Evolutionary conservation across 2,797 vertebrate genomes (phyloP), one percentile per base, ranked within the genome.

Genomic region (Rhabdophis nuchalis): DNA sequence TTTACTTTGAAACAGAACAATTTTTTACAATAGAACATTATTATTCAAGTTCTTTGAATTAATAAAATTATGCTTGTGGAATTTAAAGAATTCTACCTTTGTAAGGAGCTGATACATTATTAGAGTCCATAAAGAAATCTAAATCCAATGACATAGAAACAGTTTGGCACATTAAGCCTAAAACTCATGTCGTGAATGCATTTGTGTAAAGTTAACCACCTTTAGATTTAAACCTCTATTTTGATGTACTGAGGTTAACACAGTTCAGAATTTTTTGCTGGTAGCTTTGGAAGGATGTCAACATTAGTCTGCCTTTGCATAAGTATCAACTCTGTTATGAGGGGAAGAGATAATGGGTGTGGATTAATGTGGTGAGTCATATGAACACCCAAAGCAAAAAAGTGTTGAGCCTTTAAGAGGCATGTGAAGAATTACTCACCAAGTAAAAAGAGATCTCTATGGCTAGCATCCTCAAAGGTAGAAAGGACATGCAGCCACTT

Each of bases 401-500:
- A 93, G 29, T 53, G 89, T 32, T 95, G 90, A 89, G 53, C 93
- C 82, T 95, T 96, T 95, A 94, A 90, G 92, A 96, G 60, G 50
- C 52, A 93, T 94, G 93, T 93, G 94, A 96, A 95, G 94, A 95
- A 96, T 92, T 93, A 95, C 87, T 93, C 92, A 57, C 13, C 93
- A 85, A 82, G 93, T 77, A 72, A 82, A 91, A 88, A 90, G 27
- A 90, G 54, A 92, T 95, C 90, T 93, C 60, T 89, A 46, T 58
- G 61, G 64, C 85, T 54, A 87, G 16, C 23, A 92, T 92, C 60
- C 57, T 92, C 85, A 89, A 57, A 52, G 16, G 4, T 36, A 20
- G 14, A 90, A 92, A 85, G 58, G 72, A 56, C 7, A 4, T n/a
- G 5, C n/a, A 72, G 32, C 13, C 82, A 54, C 14, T 85, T 64